Evolutionary conservation across 30 jellyfish, hydroid and myxozoan species (phyloP), one percentile per base, ranked within the genome.

Genomic region (Cassiopea andromeda): DNA sequence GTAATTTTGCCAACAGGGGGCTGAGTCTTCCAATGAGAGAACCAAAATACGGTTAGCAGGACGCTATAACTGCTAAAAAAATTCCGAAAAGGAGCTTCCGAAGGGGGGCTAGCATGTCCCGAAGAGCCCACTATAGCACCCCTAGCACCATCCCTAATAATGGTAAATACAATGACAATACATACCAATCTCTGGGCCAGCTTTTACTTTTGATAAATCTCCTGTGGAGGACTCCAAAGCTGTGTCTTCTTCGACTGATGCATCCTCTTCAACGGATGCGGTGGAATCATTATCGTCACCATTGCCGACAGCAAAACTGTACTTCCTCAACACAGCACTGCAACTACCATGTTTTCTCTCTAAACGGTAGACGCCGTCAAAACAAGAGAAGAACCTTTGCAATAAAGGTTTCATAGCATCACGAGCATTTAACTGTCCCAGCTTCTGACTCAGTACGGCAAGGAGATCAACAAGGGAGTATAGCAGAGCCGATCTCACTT

Each of bases 381-480:
- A 94, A 61, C 97, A 90, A 14, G 98, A 94, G 87, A 94, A 94
- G 83, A 94, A 94, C 57, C 94, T 92, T 73, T 94, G 98, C 27
- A 94, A 91, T 64, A 94, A 70, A 4, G 98, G 97, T 66, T 94
- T 90, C 92, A 94, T 80, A 49, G 81, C 88, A 1, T 85, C 97
- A 73, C 94, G 98, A 8, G 98, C 98, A 70, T 48, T 87, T 50
- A 85, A 77, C 54, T 97, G 97, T 18, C 93, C 94, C 47, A 94
- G 83, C 50, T 73, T 90, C 74, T 86, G 90, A 69, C 98, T 82
- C 79, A 94, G 69, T 7, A 77, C 80, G 2, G 94, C 97, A 27
- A 94, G 85, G 50, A 88, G 78, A 71, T 83, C 97, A 59, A 94
- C 91, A 10, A 94, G 90, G 18, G 87, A 77, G 60, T 88, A 85